Base-by-base conservation (phyloP, 2,888 invertebrate species). In the Holacanthella duospinosa region DNA sequence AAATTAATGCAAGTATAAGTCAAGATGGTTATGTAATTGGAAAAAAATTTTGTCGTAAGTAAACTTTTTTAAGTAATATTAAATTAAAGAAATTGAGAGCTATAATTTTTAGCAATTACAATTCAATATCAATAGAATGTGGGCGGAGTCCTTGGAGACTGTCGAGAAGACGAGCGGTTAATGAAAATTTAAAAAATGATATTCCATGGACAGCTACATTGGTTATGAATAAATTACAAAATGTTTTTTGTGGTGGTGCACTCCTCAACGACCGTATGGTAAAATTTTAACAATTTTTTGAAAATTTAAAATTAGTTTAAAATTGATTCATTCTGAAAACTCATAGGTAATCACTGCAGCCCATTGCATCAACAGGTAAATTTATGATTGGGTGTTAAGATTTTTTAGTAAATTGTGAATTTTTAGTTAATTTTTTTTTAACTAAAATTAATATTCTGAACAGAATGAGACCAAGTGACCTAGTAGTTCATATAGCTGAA, bases 181-280 rank as follows among this genome's bases (percentile, higher is more conserved):
- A 55, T 6, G 27, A 29, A 6, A 6, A 12, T 19, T 28, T 55
- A 4, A 43, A 43, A 44, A 59, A 59, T 21, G 59, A 59, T 21
- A 44, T 59, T 21, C 59, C 59, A 21, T 59, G 59, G 59, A 59
- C 59, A 4, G 59, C 59, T 3, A 59, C 59, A 12, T 28, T 59
- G 3, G 44, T 44, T 4, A 29, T 27, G 2, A 28, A 43, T 6
- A 57, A 29, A 57, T 29, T 21, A 16, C 21, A 29, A 4, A 28
- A 57, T 16, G 36, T 59, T 2, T 59, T 59, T 25, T 59, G 59
- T 27, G 48, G 44, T n/a, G 59, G 59, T 4, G 36, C 48, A 6
- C 26, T 59, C 2, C 29, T 59, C 44, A 59, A 59, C 26, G 48
- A 43, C 25, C 43, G 26, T 21, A 48, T 21, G 48, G 48, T 21